These are phyloP conservation scores for Acipenser ruthenus DNA, from an alignment of 2,797 vertebrate species.

Conservation along the genomic window DNA sequence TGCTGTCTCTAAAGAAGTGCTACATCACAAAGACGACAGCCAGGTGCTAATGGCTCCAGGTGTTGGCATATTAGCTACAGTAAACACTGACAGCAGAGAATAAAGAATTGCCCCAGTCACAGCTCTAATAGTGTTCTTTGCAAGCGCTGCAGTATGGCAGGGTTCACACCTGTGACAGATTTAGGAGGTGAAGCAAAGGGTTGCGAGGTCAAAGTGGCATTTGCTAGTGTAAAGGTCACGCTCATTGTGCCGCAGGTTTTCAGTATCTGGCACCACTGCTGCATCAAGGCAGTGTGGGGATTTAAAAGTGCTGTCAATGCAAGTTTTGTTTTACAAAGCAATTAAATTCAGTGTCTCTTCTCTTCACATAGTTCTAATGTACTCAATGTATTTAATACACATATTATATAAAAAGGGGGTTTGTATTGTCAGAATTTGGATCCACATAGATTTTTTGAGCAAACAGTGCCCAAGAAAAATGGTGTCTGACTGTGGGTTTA, in stretches of 20 bases:
- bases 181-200: constrained; percentile 44
- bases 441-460: no score
- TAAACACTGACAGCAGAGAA: constrained; percentile 50
- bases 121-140: constrained; percentile 45
- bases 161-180: constrained; percentile 56
- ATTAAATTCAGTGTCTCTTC: no score
- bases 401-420: no score
- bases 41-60: constrained; percentile 55
- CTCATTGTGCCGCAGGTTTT: neutral
- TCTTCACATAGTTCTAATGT: no score
- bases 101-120: constrained; percentile 49
- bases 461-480: no score
- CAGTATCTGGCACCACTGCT: neutral
- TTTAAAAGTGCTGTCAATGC: neutral
- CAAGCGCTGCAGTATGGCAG: constrained; percentile 51
- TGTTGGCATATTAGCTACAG: constrained; percentile 48
- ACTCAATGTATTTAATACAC: no score
- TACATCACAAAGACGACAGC: constrained; percentile 19
- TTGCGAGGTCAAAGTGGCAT: constrained; percentile 45
- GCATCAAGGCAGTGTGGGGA: neutral
- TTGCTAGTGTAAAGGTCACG: constrained; percentile 34
- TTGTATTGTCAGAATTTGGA: no score
- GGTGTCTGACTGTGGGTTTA: no score
- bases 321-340: neutral
- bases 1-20: neutral